A percentile compares a stretch with the other conserved stretches of the same genome.
phyloP scores from a whole-genome alignment of 2,113 vertebrate genomes.

The Microcebus jonahi region DNA sequence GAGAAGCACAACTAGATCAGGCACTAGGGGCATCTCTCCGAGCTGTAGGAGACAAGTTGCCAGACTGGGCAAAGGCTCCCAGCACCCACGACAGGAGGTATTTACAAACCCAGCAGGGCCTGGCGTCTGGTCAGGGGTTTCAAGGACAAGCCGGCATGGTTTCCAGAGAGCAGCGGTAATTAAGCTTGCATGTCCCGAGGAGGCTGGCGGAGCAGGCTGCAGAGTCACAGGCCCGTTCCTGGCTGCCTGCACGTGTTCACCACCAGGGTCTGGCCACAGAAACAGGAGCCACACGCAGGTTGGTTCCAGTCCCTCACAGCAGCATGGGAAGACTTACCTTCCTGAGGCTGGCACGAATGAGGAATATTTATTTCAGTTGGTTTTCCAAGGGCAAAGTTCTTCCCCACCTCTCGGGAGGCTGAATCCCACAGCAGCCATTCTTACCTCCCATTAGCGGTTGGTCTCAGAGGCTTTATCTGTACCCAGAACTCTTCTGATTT shows the following conservation, averaged over 20 bases:
- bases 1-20: not conserved
- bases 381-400: not conserved
- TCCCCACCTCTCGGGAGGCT: not conserved
- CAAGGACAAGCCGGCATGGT: constrained; percentile 54
- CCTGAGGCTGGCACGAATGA: not conserved
- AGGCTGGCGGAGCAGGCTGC: not conserved
- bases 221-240: not conserved
- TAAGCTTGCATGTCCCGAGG: constrained; percentile 18
- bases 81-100: constrained; percentile 21
- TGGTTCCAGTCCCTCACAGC: not conserved
- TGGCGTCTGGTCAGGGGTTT: constrained; percentile 60
- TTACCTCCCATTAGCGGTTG: not conserved
- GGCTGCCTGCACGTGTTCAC: not conserved
- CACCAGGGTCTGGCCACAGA: not conserved
- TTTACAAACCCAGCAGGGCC: constrained; percentile 59
- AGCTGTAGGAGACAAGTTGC: not conserved
- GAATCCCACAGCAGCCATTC: not conserved
- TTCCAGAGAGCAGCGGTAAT: constrained; percentile 61
- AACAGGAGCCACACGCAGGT: accelerated
- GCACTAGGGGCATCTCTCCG: not conserved
- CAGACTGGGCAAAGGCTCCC: not conserved
- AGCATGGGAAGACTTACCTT: not conserved
- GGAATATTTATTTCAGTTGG: not conserved
- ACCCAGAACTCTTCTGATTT: not conserved
- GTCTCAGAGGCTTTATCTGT: constrained; percentile 6